A percentile compares a stretch with the other conserved stretches of the same genome.
These are phyloP conservation scores for Malurus melanocephalus DNA, from an alignment of 2,113 vertebrate species.

Conservation along the genomic window DNA sequence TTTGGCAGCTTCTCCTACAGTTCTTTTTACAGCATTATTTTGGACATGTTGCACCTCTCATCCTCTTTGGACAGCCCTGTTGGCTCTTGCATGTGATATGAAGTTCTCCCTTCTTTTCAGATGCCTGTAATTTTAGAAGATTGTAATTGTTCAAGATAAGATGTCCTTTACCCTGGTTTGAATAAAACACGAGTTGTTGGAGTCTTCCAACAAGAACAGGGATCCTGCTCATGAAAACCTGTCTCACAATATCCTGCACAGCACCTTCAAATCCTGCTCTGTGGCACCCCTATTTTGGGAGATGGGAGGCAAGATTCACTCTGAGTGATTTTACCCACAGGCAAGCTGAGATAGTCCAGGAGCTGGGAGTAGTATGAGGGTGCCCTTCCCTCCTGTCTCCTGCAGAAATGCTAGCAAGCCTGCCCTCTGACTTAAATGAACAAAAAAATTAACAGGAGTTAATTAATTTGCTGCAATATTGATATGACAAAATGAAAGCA, in stretches of 20 bases:
- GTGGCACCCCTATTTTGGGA: not conserved
- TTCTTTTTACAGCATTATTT: not conserved
- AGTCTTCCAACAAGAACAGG: not conserved
- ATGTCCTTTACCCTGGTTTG: not conserved
- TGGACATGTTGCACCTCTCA: not conserved
- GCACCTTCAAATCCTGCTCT: not conserved
- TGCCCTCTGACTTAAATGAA: conserved; percentile 9
- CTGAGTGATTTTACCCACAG: not conserved
- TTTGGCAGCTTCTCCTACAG: not conserved
- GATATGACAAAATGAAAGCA: conserved; percentile 51
- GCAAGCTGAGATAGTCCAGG: not conserved
- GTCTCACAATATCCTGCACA: not conserved
- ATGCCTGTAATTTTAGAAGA: not conserved
- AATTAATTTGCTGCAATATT: conserved; percentile 50
- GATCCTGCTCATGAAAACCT: not conserved
- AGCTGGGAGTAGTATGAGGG: not conserved
- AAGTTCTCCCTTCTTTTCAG: not conserved
- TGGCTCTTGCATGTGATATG: not conserved
- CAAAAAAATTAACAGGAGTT: conserved; percentile 13
- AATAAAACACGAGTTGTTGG: not conserved
- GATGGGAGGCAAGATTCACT: not conserved
- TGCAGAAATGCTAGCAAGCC: not conserved
- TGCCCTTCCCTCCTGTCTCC: not conserved
- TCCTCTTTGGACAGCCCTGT: not conserved
- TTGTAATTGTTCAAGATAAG: not conserved